A percentile compares a stretch with the other conserved stretches of the same genome.
phyloP scores from a whole-genome alignment of 2,113 vertebrate genomes.

The Camelus dromedarius region DNA sequence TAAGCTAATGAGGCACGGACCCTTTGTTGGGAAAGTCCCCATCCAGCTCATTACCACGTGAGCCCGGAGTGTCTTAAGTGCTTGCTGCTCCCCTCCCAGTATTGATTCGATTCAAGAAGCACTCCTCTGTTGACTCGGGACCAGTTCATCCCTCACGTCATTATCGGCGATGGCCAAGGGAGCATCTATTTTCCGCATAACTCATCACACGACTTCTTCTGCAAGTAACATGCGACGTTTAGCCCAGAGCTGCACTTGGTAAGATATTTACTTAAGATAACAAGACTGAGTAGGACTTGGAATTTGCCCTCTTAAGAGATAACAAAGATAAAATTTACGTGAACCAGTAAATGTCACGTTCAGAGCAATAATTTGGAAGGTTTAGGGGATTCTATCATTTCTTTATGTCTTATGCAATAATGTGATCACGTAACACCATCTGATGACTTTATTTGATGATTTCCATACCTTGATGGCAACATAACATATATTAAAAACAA shows the following conservation, averaged over 20 bases:
- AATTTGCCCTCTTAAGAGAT: neutral
- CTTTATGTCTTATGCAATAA: neutral
- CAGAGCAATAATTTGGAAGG: neutral
- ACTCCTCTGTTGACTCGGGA: fast-evolving
- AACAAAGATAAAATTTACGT: too few species aligned
- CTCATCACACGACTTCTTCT: neutral
- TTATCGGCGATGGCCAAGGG: too few species aligned
- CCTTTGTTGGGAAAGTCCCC: too few species aligned
- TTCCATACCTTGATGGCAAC: fast-evolving
- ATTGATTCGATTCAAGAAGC: too few species aligned
- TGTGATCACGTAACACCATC: fast-evolving
- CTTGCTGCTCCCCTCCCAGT: neutral
- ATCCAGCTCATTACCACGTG: too few species aligned
- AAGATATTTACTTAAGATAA: neutral
- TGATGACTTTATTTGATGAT: too few species aligned
- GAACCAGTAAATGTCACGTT: fast-evolving
- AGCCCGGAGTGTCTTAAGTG: fast-evolving
- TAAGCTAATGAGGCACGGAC: fast-evolving
- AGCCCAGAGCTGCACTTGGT: neutral
- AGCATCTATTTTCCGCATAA: fast-evolving
- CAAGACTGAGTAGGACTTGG: neutral
- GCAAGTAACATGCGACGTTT: fast-evolving
- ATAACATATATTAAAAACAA: neutral
- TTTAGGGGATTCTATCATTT: neutral
- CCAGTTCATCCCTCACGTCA: fast-evolving